phyloP scores from a whole-genome alignment of 2,888 invertebrate species.

The Melanostoma scalare region DNA sequence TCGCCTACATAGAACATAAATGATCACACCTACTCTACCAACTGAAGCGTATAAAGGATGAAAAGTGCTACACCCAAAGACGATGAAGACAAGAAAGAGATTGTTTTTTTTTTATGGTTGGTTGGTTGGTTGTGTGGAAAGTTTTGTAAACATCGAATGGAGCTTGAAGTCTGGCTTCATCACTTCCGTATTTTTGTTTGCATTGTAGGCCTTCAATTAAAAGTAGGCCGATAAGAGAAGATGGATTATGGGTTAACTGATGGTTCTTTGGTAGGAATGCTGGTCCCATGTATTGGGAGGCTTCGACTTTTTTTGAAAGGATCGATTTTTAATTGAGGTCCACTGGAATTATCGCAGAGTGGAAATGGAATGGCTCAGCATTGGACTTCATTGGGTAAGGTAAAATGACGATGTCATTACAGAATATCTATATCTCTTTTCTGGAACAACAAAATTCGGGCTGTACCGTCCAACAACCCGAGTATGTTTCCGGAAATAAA shows the following conservation, averaged over 20 bases:
- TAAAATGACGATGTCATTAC: no score
- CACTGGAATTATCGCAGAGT: not conserved
- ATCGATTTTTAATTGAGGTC: no score
- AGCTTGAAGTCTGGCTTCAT: slow-evolving; percentile 22
- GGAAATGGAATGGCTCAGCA: not conserved
- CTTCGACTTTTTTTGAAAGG: not conserved
- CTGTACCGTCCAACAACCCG: no score
- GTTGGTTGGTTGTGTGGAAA: slow-evolving; percentile 3
- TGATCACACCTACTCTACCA: slow-evolving; percentile 62
- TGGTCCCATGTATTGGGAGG: slow-evolving; percentile 8
- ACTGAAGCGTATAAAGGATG: not conserved
- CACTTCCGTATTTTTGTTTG: slow-evolving; percentile 46
- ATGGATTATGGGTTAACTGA: slow-evolving; percentile 19
- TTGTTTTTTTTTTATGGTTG: not conserved
- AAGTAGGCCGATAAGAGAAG: slow-evolving; percentile 41
- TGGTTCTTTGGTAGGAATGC: slow-evolving; percentile 15
- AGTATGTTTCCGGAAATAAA: no score
- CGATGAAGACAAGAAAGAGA: not conserved
- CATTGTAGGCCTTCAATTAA: slow-evolving; percentile 27
- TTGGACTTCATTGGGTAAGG: no score
- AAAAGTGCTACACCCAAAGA: not conserved
- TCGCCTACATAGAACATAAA: slow-evolving; percentile 49
- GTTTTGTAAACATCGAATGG: slow-evolving; percentile 46
- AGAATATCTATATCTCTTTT: no score
- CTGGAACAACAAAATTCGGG: no score